These are phyloP conservation scores for Cremastobaeus sp. DNA, from an alignment of 2,888 invertebrate species.

Conservation along the genomic window DNA sequence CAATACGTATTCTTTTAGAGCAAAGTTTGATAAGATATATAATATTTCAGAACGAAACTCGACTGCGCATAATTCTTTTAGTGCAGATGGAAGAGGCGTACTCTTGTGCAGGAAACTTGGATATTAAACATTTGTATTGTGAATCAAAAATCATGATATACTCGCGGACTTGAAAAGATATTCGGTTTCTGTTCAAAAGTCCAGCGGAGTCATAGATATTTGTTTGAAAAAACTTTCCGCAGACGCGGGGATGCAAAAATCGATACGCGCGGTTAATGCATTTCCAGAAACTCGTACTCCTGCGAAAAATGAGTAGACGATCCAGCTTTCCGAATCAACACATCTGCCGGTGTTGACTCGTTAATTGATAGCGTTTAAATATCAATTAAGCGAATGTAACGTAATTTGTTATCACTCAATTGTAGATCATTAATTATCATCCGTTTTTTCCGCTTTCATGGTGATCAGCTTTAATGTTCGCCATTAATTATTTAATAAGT, in stretches of 20 bases:
- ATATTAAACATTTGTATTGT: constrained; percentile 47
- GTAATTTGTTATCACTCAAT: constrained; percentile 19
- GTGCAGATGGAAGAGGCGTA: constrained; percentile 17
- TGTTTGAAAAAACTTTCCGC: constrained; percentile 25
- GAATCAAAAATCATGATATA: constrained; percentile 38
- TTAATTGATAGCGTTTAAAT: constrained; percentile 9
- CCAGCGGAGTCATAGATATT: constrained; percentile 26
- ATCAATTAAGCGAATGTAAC: constrained; percentile 13
- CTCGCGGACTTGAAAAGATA: constrained; percentile 25
- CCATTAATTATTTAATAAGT: too few relatives aligned
- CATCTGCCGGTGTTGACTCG: not conserved
- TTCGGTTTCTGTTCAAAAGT: constrained; percentile 26
- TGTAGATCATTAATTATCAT: constrained; percentile 19
- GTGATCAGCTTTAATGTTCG: too few relatives aligned
- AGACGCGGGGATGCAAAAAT: constrained; percentile 8
- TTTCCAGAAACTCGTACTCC: constrained; percentile 10
- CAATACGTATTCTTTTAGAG: constrained; percentile 25
- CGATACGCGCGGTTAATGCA: constrained; percentile 19
- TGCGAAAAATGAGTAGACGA: not conserved
- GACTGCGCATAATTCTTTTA: constrained; percentile 38
- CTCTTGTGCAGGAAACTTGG: constrained; percentile 23
- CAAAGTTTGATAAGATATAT: constrained; percentile 43
- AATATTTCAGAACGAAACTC: constrained; percentile 36
- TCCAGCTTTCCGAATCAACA: not conserved
- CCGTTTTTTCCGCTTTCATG: too few relatives aligned